Evolutionary conservation across 2,113 vertebrate genomes (phyloP), one percentile per base, ranked within the genome.

Genomic region (Macroglossus sobrinus): DNA sequence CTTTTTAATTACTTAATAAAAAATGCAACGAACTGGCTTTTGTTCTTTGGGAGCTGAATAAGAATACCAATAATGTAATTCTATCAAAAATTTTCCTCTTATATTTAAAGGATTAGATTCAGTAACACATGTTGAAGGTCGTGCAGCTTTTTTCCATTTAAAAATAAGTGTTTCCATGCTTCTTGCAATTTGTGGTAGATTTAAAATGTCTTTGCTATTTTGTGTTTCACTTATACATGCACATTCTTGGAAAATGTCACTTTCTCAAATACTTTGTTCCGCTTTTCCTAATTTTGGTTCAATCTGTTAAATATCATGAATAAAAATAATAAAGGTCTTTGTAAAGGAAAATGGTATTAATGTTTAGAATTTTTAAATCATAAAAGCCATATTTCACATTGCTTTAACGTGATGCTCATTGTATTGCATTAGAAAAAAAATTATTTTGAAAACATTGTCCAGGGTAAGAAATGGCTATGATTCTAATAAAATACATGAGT

Each of bases 121-220:
- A 98, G 97, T 94, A 97, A 98, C 97, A 89, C 87, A 97, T 98
- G 97, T 95, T 97, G 93, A 93, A 97, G 97, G 96, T 88, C 45
- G 82, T 84, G 2, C 98, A 98, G 98, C 98, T 98, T 99, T 98
- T 98, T 98, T 97, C 97, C 95, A 98, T 98, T 99, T 98, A 98
- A 95, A 95, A 97, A 91, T 98, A 99, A 99, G 90, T 98, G 97
- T 98, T 99, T 98, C 98, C 98, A 98, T 98, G 98, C 97, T 98
- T 96, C 96, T 97, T 98, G 97, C 97, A 97, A 97, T 98, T 98
- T 99, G 98, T 97, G 98, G 98, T 97, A 93, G 97, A 97, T 97
- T 98, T 98, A 98, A 98, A 97, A 98, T 95, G 98, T 98, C 98
- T 98, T 97, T 97, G 95, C 98, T 98, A 97, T 98, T 98, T 98